A percentile compares a stretch with the other conserved stretches of the same genome.
Conservation (phyloP, 1,140 invertebrate genomes). For the Sitophilus oryzae region DNA sequence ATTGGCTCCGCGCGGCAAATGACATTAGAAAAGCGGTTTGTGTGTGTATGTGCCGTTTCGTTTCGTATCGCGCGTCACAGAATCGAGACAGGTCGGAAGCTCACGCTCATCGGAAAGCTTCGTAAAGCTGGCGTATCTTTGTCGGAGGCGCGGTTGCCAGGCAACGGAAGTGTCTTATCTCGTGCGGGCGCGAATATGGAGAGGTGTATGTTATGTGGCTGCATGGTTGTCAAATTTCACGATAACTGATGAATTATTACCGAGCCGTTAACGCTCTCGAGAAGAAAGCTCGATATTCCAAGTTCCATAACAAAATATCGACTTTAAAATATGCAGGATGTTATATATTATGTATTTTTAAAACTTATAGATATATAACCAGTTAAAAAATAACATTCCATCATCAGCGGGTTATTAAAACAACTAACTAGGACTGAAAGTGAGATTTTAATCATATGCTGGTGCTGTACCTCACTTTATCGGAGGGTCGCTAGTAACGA, state of each 20-base stretch:
- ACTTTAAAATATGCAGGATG: no score
- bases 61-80: constrained; percentile 10
- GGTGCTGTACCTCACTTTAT: no score
- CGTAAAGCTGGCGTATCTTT: constrained; percentile 12
- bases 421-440: no score
- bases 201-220: constrained; percentile 22
- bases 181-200: constrained; percentile 20
- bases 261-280: not conserved
- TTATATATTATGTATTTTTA: no score
- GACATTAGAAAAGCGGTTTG: not conserved
- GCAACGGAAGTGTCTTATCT: constrained; percentile 24
- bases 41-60: not conserved
- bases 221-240: constrained; percentile 23
- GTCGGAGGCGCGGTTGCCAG: constrained; percentile 18
- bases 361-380: no score
- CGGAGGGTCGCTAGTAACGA: no score
- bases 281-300: not conserved
- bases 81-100: constrained; percentile 14
- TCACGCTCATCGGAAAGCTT: constrained; percentile 14
- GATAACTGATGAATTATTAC: constrained; percentile 19
- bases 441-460: no score
- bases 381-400: no score
- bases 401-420: no score
- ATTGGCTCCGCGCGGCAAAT: not conserved
- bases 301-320: no score